Evolutionary conservation across 2,888 invertebrate species (phyloP).

Genomic region (Trissolcus japonicus): DNA sequence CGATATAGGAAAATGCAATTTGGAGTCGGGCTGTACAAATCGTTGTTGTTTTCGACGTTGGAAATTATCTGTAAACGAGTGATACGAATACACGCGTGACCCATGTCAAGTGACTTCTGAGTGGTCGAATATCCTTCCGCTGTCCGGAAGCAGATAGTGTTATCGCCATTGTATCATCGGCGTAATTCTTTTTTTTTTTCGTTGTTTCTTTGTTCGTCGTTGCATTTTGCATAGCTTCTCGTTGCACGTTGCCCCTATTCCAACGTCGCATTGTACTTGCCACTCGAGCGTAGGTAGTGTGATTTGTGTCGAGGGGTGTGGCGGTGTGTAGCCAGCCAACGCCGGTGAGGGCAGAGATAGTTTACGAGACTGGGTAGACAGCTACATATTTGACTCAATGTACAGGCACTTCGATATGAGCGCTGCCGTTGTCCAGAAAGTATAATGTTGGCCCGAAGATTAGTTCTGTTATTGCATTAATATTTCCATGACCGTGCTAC

Average conservation of each 20-base stretch:
- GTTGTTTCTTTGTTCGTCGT: conserved; percentile 31
- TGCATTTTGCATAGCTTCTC: conserved; percentile 41
- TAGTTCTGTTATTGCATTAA: conserved; percentile 39
- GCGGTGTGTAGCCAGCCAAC: conserved; percentile 45
- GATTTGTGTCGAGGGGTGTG: conserved; percentile 61
- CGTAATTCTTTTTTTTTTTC: conserved; percentile 38
- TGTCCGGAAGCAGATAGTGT: conserved; percentile 40
- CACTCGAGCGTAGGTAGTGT: conserved; percentile 56
- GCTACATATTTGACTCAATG: conserved; percentile 61
- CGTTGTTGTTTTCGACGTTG: conserved; percentile 1
- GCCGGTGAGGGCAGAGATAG: conserved; percentile 56
- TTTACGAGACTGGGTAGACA: conserved; percentile 64
- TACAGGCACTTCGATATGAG: conserved; percentile 41
- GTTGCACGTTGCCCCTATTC: conserved; percentile 46
- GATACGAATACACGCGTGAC: conserved; percentile 18
- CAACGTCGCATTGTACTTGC: conserved; percentile 54
- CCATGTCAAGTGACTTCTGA: conserved; percentile 31
- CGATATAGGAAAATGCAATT: too few species aligned
- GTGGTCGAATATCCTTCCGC: conserved; percentile 36
- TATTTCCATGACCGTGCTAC: conserved; percentile 9
- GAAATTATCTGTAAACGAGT: conserved; percentile 5
- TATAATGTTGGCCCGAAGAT: conserved; percentile 40
- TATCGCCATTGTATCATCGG: conserved; percentile 49
- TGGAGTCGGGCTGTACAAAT: too few species aligned
- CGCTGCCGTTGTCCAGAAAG: conserved; percentile 28